Evolutionary conservation across 2,113 vertebrate species (phyloP).

Genomic region (Nycticorax nycticorax): DNA sequence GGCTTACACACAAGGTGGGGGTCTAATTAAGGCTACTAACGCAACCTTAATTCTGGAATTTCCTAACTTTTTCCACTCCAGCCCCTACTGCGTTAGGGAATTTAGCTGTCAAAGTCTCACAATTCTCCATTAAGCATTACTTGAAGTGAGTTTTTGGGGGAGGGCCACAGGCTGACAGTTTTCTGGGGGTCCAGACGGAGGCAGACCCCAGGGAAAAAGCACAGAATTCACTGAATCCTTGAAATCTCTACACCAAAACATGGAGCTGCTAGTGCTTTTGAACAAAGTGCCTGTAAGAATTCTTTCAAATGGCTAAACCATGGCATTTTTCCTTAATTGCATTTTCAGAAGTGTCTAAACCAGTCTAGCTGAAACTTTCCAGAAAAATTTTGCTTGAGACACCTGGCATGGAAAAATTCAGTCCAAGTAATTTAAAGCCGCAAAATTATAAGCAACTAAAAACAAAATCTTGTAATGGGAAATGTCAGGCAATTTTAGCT

Average conservation of each 20-base stretch:
- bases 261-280: not conserved
- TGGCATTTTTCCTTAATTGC: conserved; percentile 37
- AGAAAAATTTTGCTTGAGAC: conserved; percentile 60
- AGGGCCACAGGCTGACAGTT: not conserved
- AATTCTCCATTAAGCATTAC: not conserved
- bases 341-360: conserved; percentile 60
- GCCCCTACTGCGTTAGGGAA: not conserved
- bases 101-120: not conserved
- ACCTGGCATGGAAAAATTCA: conserved; percentile 66
- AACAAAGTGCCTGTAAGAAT: not conserved
- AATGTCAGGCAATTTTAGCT: conserved; percentile 59
- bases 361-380: conserved; percentile 59
- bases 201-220: not conserved
- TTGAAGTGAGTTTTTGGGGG: not conserved
- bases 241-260: not conserved
- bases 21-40: not conserved
- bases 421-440: conserved; percentile 59
- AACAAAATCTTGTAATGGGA: conserved; percentile 57
- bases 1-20: not conserved
- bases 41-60: not conserved
- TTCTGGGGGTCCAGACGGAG: not conserved
- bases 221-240: not conserved
- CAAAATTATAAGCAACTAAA: conserved; percentile 58
- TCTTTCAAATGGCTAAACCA: not conserved
- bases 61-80: not conserved